Conservation (phyloP, 2,113 vertebrate species). For the Catharus fuscescens region DNA sequence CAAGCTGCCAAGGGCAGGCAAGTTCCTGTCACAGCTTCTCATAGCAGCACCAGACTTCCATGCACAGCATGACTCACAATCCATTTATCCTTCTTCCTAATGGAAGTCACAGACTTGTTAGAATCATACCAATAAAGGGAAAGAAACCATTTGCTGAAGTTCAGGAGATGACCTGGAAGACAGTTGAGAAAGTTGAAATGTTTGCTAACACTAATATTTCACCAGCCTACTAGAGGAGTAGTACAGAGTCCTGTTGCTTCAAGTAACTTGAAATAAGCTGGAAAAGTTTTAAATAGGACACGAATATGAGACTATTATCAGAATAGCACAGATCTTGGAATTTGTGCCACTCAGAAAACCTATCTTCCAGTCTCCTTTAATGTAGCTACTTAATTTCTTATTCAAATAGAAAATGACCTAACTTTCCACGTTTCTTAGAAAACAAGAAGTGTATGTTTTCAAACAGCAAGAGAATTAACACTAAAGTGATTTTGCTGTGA, state of each 20-base stretch:
- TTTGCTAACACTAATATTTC: not conserved
- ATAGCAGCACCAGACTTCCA: rapidly evolving
- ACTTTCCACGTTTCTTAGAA: not conserved
- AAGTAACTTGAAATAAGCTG: not conserved
- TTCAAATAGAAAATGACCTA: not conserved
- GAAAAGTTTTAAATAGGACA: not conserved
- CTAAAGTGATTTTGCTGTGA: not conserved
- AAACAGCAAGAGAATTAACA: not conserved
- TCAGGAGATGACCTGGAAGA: not conserved
- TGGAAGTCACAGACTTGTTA: not conserved
- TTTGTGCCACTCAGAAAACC: not conserved
- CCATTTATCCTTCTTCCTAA: not conserved
- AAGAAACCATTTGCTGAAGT: not conserved
- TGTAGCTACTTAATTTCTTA: not conserved
- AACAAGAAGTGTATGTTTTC: not conserved
- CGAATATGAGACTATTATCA: not conserved
- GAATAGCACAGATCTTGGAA: not conserved
- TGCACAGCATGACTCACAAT: not conserved
- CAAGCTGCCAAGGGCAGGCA: not conserved
- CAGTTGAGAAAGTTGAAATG: not conserved
- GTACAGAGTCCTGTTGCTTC: not conserved
- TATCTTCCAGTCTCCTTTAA: not conserved
- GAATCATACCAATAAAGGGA: not conserved
- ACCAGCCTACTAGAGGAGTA: not conserved
- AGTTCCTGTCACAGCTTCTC: not conserved